Evolutionary conservation across 92 coral and sea anemone species (phyloP).

Genomic region (Siderastrea siderea): DNA sequence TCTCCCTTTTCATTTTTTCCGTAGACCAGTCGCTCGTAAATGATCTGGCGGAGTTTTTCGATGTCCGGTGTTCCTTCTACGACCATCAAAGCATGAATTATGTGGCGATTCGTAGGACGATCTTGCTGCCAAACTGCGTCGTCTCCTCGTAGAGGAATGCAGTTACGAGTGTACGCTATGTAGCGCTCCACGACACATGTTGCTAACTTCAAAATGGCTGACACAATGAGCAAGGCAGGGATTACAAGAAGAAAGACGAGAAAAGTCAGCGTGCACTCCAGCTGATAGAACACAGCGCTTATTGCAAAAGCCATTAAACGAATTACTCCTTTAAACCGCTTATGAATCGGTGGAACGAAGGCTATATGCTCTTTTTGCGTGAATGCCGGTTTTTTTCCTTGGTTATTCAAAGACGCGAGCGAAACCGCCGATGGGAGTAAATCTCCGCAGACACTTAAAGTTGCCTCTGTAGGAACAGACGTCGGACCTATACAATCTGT

Average conservation of each 20-base stretch:
- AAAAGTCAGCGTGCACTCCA: constrained; percentile 68
- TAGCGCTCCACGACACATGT: constrained; percentile 64
- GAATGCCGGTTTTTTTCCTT: background rate
- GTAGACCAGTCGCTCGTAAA: constrained; percentile 87
- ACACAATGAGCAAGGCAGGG: constrained; percentile 71
- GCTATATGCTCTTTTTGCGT: background rate
- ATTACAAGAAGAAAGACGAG: constrained; percentile 61
- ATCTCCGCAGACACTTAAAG: constrained; percentile 22
- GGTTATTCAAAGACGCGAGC: background rate
- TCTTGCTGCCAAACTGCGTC: constrained; percentile 99
- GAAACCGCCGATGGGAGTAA: constrained; percentile 3
- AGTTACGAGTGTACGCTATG: constrained; percentile 67
- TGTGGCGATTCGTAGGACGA: constrained; percentile 91
- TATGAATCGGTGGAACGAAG: constrained; percentile 26
- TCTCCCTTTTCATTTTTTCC: constrained; percentile 81
- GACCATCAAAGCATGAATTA: constrained; percentile 89
- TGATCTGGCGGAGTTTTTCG: constrained; percentile 78
- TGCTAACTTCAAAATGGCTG: constrained; percentile 69
- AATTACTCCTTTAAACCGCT: constrained; percentile 18
- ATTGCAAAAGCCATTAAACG: constrained; percentile 31
- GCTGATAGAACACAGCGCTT: constrained; percentile 29
- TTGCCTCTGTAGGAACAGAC: background rate
- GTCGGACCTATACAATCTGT: constrained; percentile 24
- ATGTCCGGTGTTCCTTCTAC: constrained; percentile 87
- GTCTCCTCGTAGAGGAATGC: constrained; percentile 84